Evolutionary conservation across 2,888 invertebrate species (phyloP), one percentile per base, ranked within the genome.

Genomic region (Rhopalosiphum nymphaeae): DNA sequence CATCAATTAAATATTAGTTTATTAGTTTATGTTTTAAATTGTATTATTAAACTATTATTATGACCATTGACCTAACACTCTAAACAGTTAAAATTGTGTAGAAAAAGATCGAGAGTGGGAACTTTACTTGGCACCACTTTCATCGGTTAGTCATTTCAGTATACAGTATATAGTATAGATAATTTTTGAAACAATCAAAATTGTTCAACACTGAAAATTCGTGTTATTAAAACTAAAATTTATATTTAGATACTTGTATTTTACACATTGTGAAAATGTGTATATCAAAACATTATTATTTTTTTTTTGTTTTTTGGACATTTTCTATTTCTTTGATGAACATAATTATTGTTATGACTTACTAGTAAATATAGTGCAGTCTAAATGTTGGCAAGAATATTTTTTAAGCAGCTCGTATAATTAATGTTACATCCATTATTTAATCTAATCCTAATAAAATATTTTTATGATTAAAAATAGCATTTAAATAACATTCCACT

Each of bases 371-470:
- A 78, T 36, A 78, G 36, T 78, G 21, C 36, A 36, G 78, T 9
- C 36, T 78, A 21, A 36, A 78, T 78, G n/a, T 36, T 25, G 78
- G 36, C 36, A 78, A 78, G 78, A 78, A 36, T 9, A 78, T 36
- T 78, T 78, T 36, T 78, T 78, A 36, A 36, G 78, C 36, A 78
- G 21, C 36, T 36, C 78, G 26, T 21, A 78, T 67, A 78, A 78
- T 36, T 78, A 36, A 36, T 78, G 78, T 36, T 36, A 36, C 78
- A 36, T 36, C 36, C 21, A 78, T 36, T 78, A 36, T 78, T 78
- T 78, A 42, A 78, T 78, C 78, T 78, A 42, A 78, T 78, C 36
- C 78, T 78, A 85, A 85, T 85, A 85, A 85, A 85, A 85, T 85
- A 85, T 26, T 26, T 84, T 44, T 85, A 42, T n/a, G 67, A 67